Percentiles rank a stretch among this genome's conserved stretches.
Evolutionary conservation across 2,797 vertebrate species (phyloP).

Genomic region (Benthosema pterotum): DNA sequence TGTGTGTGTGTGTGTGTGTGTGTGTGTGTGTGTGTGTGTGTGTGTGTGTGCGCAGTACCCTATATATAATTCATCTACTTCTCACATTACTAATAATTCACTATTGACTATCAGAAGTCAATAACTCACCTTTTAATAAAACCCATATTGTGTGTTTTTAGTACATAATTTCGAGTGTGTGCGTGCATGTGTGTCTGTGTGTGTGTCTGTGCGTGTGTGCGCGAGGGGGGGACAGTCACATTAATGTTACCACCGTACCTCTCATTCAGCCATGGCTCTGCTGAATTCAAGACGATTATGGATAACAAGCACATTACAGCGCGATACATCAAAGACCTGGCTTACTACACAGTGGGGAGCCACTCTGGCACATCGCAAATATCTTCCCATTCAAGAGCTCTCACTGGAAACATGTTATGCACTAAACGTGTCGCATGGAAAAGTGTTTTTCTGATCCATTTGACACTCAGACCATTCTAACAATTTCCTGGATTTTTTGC

Average conservation of each 20-base stretch:
- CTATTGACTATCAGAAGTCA: slow-evolving; percentile 18
- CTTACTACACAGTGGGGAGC: slow-evolving; percentile 94
- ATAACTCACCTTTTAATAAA: slow-evolving; percentile 28
- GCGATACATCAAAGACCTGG: slow-evolving; percentile 91
- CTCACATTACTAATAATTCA: slow-evolving; percentile 31
- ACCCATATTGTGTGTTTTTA: slow-evolving; percentile 31
- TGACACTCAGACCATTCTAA: slow-evolving; percentile 84
- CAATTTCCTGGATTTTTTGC: slow-evolving; percentile 39
- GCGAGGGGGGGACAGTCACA: slow-evolving; percentile 43
- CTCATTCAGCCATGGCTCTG: slow-evolving; percentile 86
- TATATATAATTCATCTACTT: slow-evolving; percentile 9
- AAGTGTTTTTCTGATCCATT: slow-evolving; percentile 91
- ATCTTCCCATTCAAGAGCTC: slow-evolving; percentile 91
- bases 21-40: too few species aligned
- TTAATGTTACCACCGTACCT: slow-evolving; percentile 86
- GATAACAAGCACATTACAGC: slow-evolving; percentile 96
- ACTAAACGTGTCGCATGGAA: slow-evolving; percentile 95
- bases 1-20: too few species aligned
- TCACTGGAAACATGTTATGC: slow-evolving; percentile 92
- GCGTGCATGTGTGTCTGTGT: slow-evolving; percentile 26
- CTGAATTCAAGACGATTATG: slow-evolving; percentile 98
- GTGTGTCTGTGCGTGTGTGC: slow-evolving; percentile 9
- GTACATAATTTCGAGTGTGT: slow-evolving; percentile 26
- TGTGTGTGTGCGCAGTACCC: too few species aligned
- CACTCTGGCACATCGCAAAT: slow-evolving; percentile 96